These are phyloP conservation scores for Neuroterus valhalla DNA, from an alignment of 1,140 invertebrate genomes.

Conservation along the genomic window DNA sequence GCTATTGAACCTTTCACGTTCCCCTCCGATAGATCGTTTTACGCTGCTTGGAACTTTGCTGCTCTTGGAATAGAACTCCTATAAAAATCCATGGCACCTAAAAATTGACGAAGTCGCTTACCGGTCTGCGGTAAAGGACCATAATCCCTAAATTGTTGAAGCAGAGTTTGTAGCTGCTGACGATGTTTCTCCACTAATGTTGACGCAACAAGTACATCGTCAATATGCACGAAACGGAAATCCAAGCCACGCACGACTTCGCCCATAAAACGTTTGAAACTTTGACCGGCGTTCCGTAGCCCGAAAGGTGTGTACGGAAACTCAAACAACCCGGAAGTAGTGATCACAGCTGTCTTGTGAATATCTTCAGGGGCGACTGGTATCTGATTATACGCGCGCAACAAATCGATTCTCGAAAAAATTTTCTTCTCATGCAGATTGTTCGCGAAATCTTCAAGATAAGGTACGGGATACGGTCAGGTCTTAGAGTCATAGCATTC, in stretches of 20 bases:
- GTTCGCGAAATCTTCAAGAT: neutral
- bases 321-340: constrained; percentile 37
- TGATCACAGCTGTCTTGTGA: too few species aligned
- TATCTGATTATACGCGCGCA: too few species aligned
- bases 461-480: neutral
- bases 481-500: neutral
- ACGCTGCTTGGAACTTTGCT: neutral
- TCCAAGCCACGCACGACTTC: constrained; percentile 58
- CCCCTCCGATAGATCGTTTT: neutral
- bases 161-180: constrained; percentile 33
- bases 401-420: too few species aligned
- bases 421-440: too few species aligned
- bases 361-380: too few species aligned
- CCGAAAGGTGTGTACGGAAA: constrained; percentile 63
- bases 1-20: neutral
- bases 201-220: constrained; percentile 57
- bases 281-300: constrained; percentile 60
- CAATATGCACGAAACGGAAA: constrained; percentile 54
- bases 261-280: constrained; percentile 46
- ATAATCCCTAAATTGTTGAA: constrained; percentile 36
- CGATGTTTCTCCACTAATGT: constrained; percentile 38
- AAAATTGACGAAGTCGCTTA: constrained; percentile 8
- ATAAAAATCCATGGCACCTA: constrained; percentile 6
- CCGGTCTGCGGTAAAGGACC: too few species aligned
- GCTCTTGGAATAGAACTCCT: neutral